Evolutionary conservation across 2,113 vertebrate genomes (phyloP), one percentile per base, ranked within the genome.

Genomic region (Microtus ochrogaster): DNA sequence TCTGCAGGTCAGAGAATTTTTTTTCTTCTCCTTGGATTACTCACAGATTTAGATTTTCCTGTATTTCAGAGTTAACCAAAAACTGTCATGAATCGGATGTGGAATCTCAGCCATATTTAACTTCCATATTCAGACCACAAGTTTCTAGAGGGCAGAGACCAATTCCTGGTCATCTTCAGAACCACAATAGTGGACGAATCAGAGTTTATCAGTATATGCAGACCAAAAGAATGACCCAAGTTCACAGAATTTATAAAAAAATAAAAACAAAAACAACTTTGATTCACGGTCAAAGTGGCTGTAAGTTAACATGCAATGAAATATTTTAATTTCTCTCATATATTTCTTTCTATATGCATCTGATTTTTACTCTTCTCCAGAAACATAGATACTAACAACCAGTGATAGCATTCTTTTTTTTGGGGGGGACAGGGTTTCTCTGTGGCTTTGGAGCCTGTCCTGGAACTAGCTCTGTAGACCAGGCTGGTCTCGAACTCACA

Each of bases 261-360:
- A 70, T 4, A 52, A 52, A 52, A 4, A 72, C 47, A 49, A 49
- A 49, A 49, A 2, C 47, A 91, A 79, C 6, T 95, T 91, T 94
- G 77, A 91, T 73, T 95, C 13, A 77, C 5, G 88, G 22, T 91
- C 16, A 9, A 86, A 83, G 36, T 83, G 30, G 11, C n/a, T 36
- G 21, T 41, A 89, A 36, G 84, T 91, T 88, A 73, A 58, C 30
- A 17, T 93, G 41, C 22, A 79, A 66, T 63, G 6, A 84, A 81
- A 82, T 68, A 28, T 47, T 76, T 93, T 89, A 83, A 70, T 84
- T 3, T 63, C 61, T 49, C 28, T 95, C 68, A 74, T 92, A 68
- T 94, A 16, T 94, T 96, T 87, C 3, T 94, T 49, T 72, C 11
- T 96, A 21, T 70, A 19, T 13, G 70, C 9, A 66, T 63, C 28